Base-by-base conservation (phyloP, 2,797 vertebrate species). In the Chromobotia macracanthus region DNA sequence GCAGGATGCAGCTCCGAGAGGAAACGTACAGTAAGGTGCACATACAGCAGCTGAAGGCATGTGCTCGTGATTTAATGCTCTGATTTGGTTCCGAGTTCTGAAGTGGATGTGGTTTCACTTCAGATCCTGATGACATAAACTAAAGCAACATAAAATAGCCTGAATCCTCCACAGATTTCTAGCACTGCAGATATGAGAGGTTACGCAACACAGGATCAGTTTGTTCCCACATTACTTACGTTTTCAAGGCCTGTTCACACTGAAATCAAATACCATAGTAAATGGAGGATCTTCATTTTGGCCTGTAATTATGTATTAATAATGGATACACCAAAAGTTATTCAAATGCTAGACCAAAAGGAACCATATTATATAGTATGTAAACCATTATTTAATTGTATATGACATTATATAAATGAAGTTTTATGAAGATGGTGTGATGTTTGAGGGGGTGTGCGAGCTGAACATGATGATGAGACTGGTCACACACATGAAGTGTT, bases 31-130 rank as follows among this genome's bases (percentile, higher is more conserved):
- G n/a, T n/a, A n/a, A 56, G 53, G 53, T 56, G 53, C 53, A 56
- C 19, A 10, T 56, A 56, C 53, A 6, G 53, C 53, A 21, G 19
- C 19, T 1, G 51, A 19, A 55, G 53, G 5, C 1, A 19, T 56
- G 3, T 6, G 9, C 10, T 56, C 11, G 19, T 56, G n/a, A 65
- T 75, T 53, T 38, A 9, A 65, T 2, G n/a, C 58, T 60, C 25
- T 2, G 23, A 60, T 60, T 60, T 18, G 4, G 1, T n/a, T 51
- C 10, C 8, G 19, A 60, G 18, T 61, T 11, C 19, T 44, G 19
- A 75, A 2, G 2, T 41, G 50, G 21, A 75, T 55, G 73, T 75
- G 63, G 73, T 75, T 75, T 21, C 50, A 48, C 48, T n/a, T 23
- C 6, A 53, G 25, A 11, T 66, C 23, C 15, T 55, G 50, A n/a